Conservation (phyloP, 2,113 vertebrate genomes). For the Scophthalmus maximus region DNA sequence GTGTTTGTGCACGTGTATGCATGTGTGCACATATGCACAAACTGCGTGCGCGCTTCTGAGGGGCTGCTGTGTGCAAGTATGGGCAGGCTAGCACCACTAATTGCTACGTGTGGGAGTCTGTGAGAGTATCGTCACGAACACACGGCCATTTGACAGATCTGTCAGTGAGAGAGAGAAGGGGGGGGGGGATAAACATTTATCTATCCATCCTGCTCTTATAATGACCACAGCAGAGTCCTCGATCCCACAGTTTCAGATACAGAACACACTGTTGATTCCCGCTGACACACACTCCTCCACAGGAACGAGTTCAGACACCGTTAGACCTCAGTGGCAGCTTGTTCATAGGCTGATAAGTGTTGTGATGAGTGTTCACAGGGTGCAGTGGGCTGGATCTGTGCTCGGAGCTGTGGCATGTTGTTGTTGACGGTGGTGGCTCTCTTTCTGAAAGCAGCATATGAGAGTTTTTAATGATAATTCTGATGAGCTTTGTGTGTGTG, state of each 20-base stretch:
- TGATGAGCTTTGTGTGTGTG: not conserved
- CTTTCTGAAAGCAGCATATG: not conserved
- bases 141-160: constrained; percentile 53
- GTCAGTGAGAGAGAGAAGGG: constrained; percentile 5
- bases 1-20: not conserved
- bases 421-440: not conserved
- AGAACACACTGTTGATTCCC: constrained; percentile 19
- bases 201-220: constrained; percentile 11
- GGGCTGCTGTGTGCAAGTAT: constrained; percentile 24
- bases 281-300: constrained; percentile 12
- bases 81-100: constrained; percentile 45
- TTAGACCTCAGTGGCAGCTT: constrained; percentile 26
- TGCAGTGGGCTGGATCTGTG: constrained; percentile 10
- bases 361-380: constrained; percentile 13
- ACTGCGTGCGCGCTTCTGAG: not conserved
- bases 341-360: constrained; percentile 31
- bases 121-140: constrained; percentile 56
- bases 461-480: not conserved
- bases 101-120: constrained; percentile 59
- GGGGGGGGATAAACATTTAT: not conserved
- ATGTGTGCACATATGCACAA: not conserved
- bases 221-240: constrained; percentile 46
- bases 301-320: constrained; percentile 11
- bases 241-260: constrained; percentile 36
- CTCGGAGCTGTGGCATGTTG: constrained; percentile 1